Base-by-base conservation (phyloP, 2,113 vertebrate species). In the Tetrao urogallus region DNA sequence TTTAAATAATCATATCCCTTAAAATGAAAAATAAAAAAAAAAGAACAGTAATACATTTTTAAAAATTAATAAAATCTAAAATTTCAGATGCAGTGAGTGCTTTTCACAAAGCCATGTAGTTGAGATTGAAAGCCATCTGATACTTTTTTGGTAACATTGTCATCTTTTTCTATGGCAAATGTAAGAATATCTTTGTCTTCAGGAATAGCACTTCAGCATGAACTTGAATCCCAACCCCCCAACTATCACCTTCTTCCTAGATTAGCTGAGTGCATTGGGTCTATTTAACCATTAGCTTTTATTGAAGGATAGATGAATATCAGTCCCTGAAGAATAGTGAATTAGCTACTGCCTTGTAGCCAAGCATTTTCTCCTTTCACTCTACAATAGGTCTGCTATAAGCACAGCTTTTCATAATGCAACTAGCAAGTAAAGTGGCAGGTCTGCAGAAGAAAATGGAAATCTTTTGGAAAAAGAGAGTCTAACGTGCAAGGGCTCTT, bases 251-350 rank as follows among this genome's bases (percentile, higher is more conserved):
- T 90, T 96, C 95, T 97, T 97, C 71, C 89, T 95, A 96, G 95
- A 97, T 97, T 97, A 97, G 97, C 97, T 97, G 92, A 97, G 97
- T 97, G 96, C 95, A 97, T 94, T 97, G 96, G 88, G 94, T 91
- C 96, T 96, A 96, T 93, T 94, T 96, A 97, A 90, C 93, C 95
- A 97, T 97, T 98, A 97, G 90, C 91, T 97, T 97, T 98, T 97
- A 97, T 92, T 97, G 97, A 97, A 97, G 94, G 88, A 93, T 94
- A 97, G 96, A 97, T 94, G 94, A 97, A 87, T 97, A 97, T 97
- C 97, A 94, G 91, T 95, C 97, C 96, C 96, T 90, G 90, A 82
- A 98, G 97, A 98, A 97, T 82, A 96, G 96, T 91, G 95, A 97
- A 98, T 98, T 97, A 97, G 93, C 93, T 97, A 87, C 94, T 96